phyloP scores from a whole-genome alignment of 2,113 vertebrate species.

The Malurus melanocephalus region DNA sequence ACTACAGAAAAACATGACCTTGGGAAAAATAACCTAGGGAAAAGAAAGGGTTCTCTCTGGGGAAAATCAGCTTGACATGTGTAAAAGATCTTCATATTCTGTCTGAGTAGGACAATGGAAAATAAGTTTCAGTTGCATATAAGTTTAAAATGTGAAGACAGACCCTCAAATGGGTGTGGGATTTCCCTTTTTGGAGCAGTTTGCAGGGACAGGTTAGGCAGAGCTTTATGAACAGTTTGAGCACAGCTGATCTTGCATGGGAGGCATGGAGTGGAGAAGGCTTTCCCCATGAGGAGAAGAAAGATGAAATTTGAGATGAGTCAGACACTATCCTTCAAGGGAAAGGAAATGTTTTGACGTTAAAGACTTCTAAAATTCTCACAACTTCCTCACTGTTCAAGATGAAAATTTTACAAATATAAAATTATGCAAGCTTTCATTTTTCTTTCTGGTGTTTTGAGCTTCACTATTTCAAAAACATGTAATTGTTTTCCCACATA shows the following conservation, averaged over 20 bases:
- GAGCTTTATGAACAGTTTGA: background rate
- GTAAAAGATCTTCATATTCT: background rate
- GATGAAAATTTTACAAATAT: slow-evolving; percentile 30
- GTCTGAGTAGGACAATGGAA: background rate
- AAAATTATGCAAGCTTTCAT: slow-evolving; percentile 22
- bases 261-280: background rate
- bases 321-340: background rate
- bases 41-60: background rate
- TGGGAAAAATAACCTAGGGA: background rate
- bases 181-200: background rate
- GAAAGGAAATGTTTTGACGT: background rate
- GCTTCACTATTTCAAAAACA: slow-evolving; percentile 47
- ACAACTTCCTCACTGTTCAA: background rate
- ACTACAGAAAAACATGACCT: background rate
- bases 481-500: slow-evolving; percentile 53
- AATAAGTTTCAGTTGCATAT: background rate
- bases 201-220: background rate
- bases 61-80: background rate
- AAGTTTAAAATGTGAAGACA: background rate
- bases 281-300: background rate
- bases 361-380: background rate
- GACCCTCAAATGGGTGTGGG: background rate
- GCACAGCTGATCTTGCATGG: background rate
- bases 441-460: slow-evolving; percentile 53
- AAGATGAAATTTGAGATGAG: background rate